phyloP scores from a whole-genome alignment of 2,888 invertebrate genomes.

The Polymixis flavicincta region DNA sequence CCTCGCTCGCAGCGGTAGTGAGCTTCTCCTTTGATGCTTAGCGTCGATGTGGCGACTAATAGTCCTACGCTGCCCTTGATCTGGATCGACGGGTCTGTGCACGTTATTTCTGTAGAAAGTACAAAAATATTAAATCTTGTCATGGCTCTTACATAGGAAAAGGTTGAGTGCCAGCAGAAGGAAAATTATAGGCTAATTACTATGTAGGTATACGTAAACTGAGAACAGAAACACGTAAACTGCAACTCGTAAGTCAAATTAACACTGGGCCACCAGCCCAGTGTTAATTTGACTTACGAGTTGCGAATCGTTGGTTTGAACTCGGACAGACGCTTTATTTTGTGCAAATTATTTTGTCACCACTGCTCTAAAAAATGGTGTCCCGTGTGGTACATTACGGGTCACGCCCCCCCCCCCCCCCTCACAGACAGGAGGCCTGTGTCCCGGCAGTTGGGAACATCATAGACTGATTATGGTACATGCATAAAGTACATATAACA shows the following conservation, averaged over 20 bases:
- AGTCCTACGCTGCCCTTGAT: conserved; percentile 89
- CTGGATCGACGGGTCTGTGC: conserved; percentile 92
- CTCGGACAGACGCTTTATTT: too few relatives aligned
- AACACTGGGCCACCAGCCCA: too few relatives aligned
- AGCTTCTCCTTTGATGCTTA: conserved; percentile 94
- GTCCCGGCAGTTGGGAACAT: background rate
- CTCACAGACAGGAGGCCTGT: background rate
- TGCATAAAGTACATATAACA: background rate
- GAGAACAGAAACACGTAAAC: too few relatives aligned
- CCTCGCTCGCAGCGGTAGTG: conserved; percentile 96
- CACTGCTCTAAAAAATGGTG: too few relatives aligned
- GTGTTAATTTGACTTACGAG: too few relatives aligned
- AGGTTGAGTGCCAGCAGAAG: too few relatives aligned
- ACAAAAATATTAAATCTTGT: background rate
- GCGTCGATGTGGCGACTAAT: conserved; percentile 91
- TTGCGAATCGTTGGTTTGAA: too few relatives aligned
- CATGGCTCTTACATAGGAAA: background rate
- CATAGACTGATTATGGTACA: background rate
- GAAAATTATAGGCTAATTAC: background rate
- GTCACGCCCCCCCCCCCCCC: too few relatives aligned
- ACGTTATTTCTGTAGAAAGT: conserved; percentile 92
- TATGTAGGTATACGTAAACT: background rate
- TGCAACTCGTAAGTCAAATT: too few relatives aligned
- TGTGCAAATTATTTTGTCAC: too few relatives aligned
- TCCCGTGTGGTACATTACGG: too few relatives aligned